Evolutionary conservation across 2,888 invertebrate genomes (phyloP).

Genomic region (Pachymerium ferrugineum): DNA sequence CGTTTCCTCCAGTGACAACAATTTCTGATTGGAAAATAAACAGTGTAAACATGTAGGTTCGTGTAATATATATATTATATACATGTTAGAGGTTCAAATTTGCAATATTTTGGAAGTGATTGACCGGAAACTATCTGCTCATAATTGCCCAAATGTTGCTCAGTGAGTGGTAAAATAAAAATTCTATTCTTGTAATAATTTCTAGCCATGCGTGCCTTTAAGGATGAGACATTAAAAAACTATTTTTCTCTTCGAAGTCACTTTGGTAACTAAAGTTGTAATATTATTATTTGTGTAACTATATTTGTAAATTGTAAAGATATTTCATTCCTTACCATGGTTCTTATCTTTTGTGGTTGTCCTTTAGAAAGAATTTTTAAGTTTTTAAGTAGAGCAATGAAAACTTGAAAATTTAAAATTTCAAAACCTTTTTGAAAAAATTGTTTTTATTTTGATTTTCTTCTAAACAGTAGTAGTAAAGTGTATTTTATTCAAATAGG

Average conservation of each 20-base stretch:
- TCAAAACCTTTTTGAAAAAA: neutral
- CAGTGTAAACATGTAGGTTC: no score
- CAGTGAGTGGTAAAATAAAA: neutral
- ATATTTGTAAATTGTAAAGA: constrained; percentile 17
- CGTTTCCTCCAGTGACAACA: no score
- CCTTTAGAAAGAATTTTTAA: neutral
- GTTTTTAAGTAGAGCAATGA: neutral
- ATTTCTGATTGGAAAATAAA: no score
- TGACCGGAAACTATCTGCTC: constrained; percentile 3
- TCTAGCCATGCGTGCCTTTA: constrained; percentile 7
- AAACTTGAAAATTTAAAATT: neutral
- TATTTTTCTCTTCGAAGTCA: neutral
- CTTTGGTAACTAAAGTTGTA: constrained; percentile 19
- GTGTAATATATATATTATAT: no score
- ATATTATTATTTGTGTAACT: constrained; percentile 24
- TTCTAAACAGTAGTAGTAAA: neutral
- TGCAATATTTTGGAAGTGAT: no score
- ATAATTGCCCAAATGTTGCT: neutral
- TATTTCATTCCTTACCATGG: constrained; percentile 13
- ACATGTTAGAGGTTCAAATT: no score
- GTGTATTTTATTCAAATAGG: constrained; percentile 2
- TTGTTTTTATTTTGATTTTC: neutral
- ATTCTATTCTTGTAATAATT: constrained; percentile 9
- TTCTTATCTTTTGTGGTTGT: neutral
- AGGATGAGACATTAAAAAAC: neutral